Evolutionary conservation across 2,888 invertebrate genomes (phyloP), one percentile per base, ranked within the genome.

Genomic region (Drosophila ezoana): DNA sequence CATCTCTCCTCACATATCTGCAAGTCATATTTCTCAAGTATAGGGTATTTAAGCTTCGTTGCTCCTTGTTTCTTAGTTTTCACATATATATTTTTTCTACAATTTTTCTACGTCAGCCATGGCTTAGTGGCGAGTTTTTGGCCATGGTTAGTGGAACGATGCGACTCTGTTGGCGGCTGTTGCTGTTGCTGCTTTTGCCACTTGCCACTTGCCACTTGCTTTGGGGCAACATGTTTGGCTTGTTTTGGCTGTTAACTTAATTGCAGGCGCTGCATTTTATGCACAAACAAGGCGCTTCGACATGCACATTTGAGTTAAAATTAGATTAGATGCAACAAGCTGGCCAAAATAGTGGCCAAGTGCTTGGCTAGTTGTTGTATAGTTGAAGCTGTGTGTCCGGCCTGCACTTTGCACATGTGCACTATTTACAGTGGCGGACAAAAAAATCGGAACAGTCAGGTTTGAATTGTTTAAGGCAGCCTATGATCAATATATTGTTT

Each of bases 301-400:
- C 76, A 85, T 79, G 85, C 85, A 79, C 81, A 56, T 86, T 77
- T 48, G 47, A 86, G 80, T 76, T 83, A 88, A 88, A 83, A 77
- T 86, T 86, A 88, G 82, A 88, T 83, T 83, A 88, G 77, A 72
- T 80, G 67, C 65, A 71, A 64, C 56, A 66, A 23, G 63, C 45
- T 35, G 33, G 20, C n/a, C 20, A 40, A 40, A 52, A 52, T 45
- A 49, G 48, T 41, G 32, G 37, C 11, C 16, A 20, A 18, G 32
- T 51, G 35, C 53, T 18, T 28, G 28, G 28, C 23, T 3, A 51
- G 38, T 13, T 18, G 51, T 18, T 28, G 28, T 2, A 13, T 3
- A 51, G 38, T 13, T 18, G 51, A 18, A 32, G 28, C 62, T 44
- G 67, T 44, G 67, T 57, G 62, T 73, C 51, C 79, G 69, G 77